Evolutionary conservation across 2,888 invertebrate genomes (phyloP).

Genomic region (Lochmaea capreae): DNA sequence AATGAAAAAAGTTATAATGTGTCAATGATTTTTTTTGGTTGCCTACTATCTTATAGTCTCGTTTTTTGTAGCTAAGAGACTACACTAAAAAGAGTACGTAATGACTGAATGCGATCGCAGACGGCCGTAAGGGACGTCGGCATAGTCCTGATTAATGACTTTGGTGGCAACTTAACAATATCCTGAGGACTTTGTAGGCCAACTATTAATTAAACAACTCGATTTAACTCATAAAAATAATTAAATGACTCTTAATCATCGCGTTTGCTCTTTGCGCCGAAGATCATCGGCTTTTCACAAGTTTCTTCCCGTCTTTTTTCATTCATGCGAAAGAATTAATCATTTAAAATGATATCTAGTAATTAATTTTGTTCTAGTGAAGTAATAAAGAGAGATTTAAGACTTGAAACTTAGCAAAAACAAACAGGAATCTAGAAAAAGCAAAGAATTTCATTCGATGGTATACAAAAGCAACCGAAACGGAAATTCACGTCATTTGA

Average conservation of each 20-base stretch:
- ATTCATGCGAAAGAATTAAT: constrained; percentile 27
- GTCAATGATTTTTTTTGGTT: too few species aligned
- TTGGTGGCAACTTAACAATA: constrained; percentile 59
- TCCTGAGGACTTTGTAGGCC: constrained; percentile 54
- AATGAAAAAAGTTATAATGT: too few species aligned
- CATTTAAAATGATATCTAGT: constrained; percentile 22
- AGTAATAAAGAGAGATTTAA: neutral
- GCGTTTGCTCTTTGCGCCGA: constrained; percentile 44
- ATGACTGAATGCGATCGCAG: constrained; percentile 56
- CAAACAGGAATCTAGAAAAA: too few species aligned
- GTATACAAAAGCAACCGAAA: too few species aligned
- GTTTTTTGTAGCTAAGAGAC: constrained; percentile 21
- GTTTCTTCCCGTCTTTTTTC: constrained; percentile 17
- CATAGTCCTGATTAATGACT: constrained; percentile 59
- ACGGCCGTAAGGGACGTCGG: constrained; percentile 53
- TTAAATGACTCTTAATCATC: constrained; percentile 59
- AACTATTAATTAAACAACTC: constrained; percentile 61
- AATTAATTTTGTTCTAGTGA: constrained; percentile 13
- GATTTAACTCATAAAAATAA: constrained; percentile 60
- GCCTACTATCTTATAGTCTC: neutral
- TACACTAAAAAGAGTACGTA: constrained; percentile 50
- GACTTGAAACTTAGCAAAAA: neutral
- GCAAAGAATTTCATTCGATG: too few species aligned
- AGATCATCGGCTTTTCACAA: constrained; percentile 40
- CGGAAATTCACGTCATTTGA: too few species aligned